Base-by-base conservation (phyloP, 2,888 invertebrate genomes). In the Ornithoptera priamus region DNA sequence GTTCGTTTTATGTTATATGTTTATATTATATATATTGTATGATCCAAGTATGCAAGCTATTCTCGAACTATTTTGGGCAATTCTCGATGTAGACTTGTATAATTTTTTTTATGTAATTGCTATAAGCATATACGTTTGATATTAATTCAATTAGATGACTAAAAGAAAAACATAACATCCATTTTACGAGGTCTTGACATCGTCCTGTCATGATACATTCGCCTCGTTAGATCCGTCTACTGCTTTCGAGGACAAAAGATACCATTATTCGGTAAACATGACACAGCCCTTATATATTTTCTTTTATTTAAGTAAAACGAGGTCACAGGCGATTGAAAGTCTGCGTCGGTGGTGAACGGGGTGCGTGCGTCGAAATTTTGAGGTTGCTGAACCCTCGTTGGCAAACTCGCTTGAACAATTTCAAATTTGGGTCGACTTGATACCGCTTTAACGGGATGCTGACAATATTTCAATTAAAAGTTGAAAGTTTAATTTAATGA, bases 281-380 rank as follows among this genome's bases (percentile, higher is more conserved):
- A 15, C 73, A 74, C 77, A 62, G 36, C 65, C n/a, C n/a, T 50
- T 69, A 65, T 64, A 68, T 68, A 57, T 69, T 69, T 82, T 78
- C 80, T 82, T 82, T 82, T 82, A 82, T 82, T 82, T 79, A 78
- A 75, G 74, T 65, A 76, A 84, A 85, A 87, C 81, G 82, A 78
- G 86, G 88, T 82, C 84, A 83, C 78, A 81, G 78, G 74, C 79
- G 76, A 76, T 82, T 83, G 79, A 80, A 78, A 39, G 62, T 66
- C 65, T 30, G 50, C 62, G 50, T 50, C 77, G 75, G 77, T 79
- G 79, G 75, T 80, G 82, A 82, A 81, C 78, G 75, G 74, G 74
- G 80, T 78, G 76, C 79, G 73, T 79, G 76, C 80, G 75, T 74
- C 75, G 78, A 80, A 80, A 80, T 80, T 78, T 80, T 76, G 75